These are phyloP conservation scores for Cebidichthys violaceus DNA, from an alignment of 2,113 vertebrate species.

Conservation along the genomic window DNA sequence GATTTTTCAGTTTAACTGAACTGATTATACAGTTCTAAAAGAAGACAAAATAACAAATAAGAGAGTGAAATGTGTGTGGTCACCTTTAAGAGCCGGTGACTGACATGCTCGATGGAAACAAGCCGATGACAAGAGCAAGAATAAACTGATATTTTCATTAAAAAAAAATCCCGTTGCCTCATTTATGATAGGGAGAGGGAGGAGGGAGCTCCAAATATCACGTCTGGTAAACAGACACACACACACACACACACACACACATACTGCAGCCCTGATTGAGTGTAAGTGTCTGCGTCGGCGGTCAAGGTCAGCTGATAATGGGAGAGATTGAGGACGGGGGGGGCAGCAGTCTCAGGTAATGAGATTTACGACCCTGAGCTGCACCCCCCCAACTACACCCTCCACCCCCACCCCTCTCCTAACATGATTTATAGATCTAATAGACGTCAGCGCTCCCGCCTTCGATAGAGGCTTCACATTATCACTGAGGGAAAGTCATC, in stretches of 20 bases:
- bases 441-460: slow-evolving; percentile 71
- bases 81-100: slow-evolving; percentile 10
- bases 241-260: slow-evolving; percentile 23
- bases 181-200: slow-evolving; percentile 32
- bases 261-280: slow-evolving; percentile 75
- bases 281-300: slow-evolving; percentile 76
- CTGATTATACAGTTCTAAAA: neutral
- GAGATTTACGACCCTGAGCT: slow-evolving; percentile 84
- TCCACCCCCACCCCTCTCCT: slow-evolving; percentile 46
- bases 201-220: slow-evolving; percentile 43
- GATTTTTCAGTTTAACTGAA: neutral
- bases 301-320: slow-evolving; percentile 84
- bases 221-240: slow-evolving; percentile 46
- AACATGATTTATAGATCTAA: slow-evolving; percentile 83
- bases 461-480: slow-evolving; percentile 76
- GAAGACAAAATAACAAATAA: neutral
- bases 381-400: slow-evolving; percentile 1
- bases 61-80: slow-evolving; percentile 2
- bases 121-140: slow-evolving; percentile 27
- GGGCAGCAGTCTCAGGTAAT: slow-evolving; percentile 80
- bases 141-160: slow-evolving; percentile 50
- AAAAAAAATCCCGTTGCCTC: slow-evolving; percentile 35
- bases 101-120: slow-evolving; percentile 23
- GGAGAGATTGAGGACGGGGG: slow-evolving; percentile 79
- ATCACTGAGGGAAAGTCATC: slow-evolving; percentile 70